Base-by-base conservation (phyloP, 2,113 vertebrate species). In the Cranoglanis bouderius region DNA sequence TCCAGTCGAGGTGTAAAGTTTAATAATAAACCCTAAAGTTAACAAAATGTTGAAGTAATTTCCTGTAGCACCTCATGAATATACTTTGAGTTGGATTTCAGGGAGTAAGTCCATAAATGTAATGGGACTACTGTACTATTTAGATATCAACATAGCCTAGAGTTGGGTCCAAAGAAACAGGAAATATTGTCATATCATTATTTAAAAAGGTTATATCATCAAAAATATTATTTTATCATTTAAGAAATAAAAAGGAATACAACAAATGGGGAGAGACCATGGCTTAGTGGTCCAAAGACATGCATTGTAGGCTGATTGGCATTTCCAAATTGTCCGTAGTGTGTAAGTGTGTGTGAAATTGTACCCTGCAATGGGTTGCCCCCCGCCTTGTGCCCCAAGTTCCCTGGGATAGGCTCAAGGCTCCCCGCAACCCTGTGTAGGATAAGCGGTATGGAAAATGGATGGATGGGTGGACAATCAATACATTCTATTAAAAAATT, bases 61-160 rank as follows among this genome's bases (percentile, higher is more conserved):
- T 88, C 65, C 51, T 83, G 26, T 49, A 75, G 53, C 65, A 88
- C 65, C 18, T 46, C 67, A 13, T 59, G 35, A 88, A 88, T 35
- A 70, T 21, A 21, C 16, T 78, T 35, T 51, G 24, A 26, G n/a
- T 67, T 8, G 10, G 43, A 65, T 65, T 87, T 53, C 32, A 12
- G 19, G 65, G 65, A 53, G 63, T 2, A 75, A 55, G 26, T 6
- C 18, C 40, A 49, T 49, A 49, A 51, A 63, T 4, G 8, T 13
- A 80, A 59, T 26, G 18, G 51, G 80, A 82, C 12, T 53, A n/a
- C 14, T 8, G 46, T 32, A n/a, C 26, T n/a, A 32, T 38, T 53
- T 19, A 16, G 46, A 53, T 32, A 53, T 53, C 77, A 32, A 13
- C 40, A 78, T 21, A 78, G 43, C 24, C 43, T 13, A 49, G 75